Evolutionary conservation across 2,113 vertebrate species (phyloP).

Genomic region (Todiramphus saurophagus): DNA sequence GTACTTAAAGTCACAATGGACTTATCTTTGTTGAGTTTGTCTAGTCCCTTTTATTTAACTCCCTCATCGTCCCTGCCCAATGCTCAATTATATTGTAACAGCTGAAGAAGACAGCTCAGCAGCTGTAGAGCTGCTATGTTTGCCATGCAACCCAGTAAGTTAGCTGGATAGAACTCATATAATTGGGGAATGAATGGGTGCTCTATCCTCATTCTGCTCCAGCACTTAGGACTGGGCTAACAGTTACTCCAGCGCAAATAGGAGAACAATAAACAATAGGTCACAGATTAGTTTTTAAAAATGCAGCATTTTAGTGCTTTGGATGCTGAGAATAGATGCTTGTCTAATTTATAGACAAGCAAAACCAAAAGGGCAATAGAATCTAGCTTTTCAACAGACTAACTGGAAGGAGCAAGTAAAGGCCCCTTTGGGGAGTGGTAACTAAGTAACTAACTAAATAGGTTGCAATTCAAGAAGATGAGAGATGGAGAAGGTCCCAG

Average conservation of each 20-base stretch:
- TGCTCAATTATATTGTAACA: neutral
- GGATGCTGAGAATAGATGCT: neutral
- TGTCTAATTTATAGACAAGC: neutral
- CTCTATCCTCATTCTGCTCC: neutral
- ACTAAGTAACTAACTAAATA: slow-evolving; percentile 67
- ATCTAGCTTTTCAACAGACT: neutral
- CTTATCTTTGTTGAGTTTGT: neutral
- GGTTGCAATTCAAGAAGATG: slow-evolving; percentile 56
- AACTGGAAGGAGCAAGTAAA: slow-evolving; percentile 17
- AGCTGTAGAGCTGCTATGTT: neutral
- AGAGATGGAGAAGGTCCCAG: slow-evolving; percentile 13
- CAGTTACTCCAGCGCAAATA: neutral
- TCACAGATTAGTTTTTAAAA: neutral
- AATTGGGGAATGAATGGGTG: neutral
- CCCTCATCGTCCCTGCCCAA: neutral
- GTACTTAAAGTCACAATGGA: neutral
- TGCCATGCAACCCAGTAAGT: neutral
- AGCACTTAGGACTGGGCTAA: neutral
- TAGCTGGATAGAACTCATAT: neutral
- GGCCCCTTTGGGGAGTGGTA: slow-evolving; percentile 50
- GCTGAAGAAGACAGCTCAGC: neutral
- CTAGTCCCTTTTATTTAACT: neutral
- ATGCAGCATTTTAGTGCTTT: neutral
- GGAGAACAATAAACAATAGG: neutral
- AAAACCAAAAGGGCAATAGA: neutral